Conservation (phyloP, 2,888 invertebrate species). For the Acanthosepion esculentum region DNA sequence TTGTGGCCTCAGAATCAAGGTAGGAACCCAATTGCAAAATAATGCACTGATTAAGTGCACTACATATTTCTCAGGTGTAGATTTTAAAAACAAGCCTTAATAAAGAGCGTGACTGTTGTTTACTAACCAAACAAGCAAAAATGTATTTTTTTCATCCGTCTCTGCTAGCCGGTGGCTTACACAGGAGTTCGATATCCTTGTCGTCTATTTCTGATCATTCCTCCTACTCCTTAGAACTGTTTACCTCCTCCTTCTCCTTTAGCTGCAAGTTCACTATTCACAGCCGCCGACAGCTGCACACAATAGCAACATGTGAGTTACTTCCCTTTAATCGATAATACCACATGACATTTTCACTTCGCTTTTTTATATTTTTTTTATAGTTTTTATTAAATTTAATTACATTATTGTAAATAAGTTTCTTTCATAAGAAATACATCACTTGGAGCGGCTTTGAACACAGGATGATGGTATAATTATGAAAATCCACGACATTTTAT, state of each 20-base stretch:
- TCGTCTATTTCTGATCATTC: background rate
- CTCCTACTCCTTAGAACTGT: background rate
- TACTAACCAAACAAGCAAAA: background rate
- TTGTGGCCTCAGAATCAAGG: slow-evolving; percentile 4
- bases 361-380: no score
- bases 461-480: no score
- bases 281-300: background rate
- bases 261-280: background rate
- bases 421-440: no score
- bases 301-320: background rate
- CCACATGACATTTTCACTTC: no score
- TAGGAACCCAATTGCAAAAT: background rate
- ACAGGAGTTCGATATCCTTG: background rate
- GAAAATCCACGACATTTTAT: no score
- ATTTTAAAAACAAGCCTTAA: no score
- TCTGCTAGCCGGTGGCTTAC: background rate
- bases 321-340: background rate
- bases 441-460: no score
- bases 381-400: no score
- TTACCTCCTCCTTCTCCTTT: background rate
- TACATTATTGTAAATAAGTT: no score
- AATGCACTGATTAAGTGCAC: background rate
- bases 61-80: background rate
- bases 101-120: background rate
- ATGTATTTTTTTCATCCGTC: background rate